Conservation (phyloP, 1,140 invertebrate species). For the Acyrthosiphon pisum region DNA sequence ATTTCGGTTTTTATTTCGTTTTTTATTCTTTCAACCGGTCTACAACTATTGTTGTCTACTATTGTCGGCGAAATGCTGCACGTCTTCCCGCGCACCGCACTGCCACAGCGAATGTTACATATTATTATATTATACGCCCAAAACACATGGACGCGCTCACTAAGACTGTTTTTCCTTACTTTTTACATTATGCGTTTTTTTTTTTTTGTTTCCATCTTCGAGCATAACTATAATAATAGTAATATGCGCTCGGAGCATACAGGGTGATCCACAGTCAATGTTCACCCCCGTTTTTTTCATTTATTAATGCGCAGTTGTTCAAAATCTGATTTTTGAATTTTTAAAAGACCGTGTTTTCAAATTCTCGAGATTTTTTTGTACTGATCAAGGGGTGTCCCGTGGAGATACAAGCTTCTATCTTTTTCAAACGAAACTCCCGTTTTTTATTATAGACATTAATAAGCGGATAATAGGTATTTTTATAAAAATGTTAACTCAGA, state of each 20-base stretch:
- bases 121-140: background rate
- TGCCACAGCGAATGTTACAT: background rate
- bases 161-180: background rate
- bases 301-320: too few species aligned
- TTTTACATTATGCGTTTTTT: slow-evolving; percentile 9
- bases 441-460: too few species aligned
- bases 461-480: too few species aligned
- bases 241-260: background rate
- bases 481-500: too few species aligned
- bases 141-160: background rate
- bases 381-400: too few species aligned
- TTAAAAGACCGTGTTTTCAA: too few species aligned
- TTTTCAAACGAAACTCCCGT: too few species aligned
- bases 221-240: background rate
- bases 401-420: too few species aligned
- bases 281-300: too few species aligned
- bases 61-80: slow-evolving; percentile 23
- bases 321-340: too few species aligned
- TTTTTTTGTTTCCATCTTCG: background rate
- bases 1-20: slow-evolving; percentile 20
- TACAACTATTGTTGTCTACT: slow-evolving; percentile 22
- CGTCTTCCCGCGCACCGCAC: background rate
- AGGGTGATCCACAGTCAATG: too few species aligned
- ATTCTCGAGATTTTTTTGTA: too few species aligned
- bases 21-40: background rate